phyloP scores from a whole-genome alignment of 2,888 invertebrate genomes.

The Neria commutata region DNA sequence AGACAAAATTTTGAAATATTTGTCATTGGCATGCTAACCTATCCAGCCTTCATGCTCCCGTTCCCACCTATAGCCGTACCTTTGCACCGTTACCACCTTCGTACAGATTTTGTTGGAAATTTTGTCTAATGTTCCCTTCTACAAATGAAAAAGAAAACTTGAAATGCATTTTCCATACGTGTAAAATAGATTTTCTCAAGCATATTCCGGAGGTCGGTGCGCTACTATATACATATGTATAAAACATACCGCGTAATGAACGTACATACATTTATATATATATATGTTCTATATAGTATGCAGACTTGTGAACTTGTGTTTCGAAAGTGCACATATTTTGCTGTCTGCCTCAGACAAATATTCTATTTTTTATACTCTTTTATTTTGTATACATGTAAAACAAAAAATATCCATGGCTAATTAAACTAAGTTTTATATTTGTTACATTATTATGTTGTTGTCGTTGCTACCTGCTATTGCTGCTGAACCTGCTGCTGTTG shows the following conservation, averaged over 20 bases:
- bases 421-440: slow-evolving; percentile 1
- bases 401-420: slow-evolving; percentile 20
- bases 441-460: slow-evolving; percentile 2
- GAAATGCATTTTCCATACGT: not conserved
- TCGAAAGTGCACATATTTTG: slow-evolving; percentile 7
- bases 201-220: slow-evolving; percentile 61
- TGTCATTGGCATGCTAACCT: too few species aligned
- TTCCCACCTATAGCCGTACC: not conserved
- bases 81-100: slow-evolving; percentile 57
- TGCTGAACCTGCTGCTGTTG: too few species aligned
- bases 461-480: too few species aligned
- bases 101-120: slow-evolving; percentile 25
- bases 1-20: too few species aligned
- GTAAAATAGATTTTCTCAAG: slow-evolving; percentile 60
- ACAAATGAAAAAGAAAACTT: slow-evolving; percentile 6
- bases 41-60: not conserved
- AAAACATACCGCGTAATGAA: slow-evolving; percentile 14
- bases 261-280: not conserved
- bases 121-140: not conserved
- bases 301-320: slow-evolving; percentile 3
- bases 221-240: slow-evolving; percentile 35
- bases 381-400: slow-evolving; percentile 14
- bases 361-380: slow-evolving; percentile 19
- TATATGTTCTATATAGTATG: not conserved
- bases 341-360: slow-evolving; percentile 31